Evolutionary conservation across 2,113 vertebrate genomes (phyloP).

Genomic region (Plestiodon gilberti): DNA sequence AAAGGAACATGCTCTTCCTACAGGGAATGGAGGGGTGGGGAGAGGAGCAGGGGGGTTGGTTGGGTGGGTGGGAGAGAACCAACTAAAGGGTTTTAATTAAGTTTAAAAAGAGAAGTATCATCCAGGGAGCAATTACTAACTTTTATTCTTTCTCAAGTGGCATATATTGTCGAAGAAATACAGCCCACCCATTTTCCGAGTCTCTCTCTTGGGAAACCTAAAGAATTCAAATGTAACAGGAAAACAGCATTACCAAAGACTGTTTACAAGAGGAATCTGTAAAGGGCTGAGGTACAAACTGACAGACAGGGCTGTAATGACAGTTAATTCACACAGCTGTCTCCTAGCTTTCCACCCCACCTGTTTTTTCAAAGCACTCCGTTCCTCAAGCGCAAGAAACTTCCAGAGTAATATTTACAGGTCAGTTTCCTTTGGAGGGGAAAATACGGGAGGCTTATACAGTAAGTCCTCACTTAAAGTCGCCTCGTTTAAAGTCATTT

Average conservation of each 20-base stretch:
- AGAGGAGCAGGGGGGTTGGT: constrained; percentile 20
- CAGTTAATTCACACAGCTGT: not conserved
- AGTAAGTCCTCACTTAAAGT: no score
- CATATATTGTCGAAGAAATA: not conserved
- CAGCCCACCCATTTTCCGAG: not conserved
- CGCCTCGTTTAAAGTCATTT: no score
- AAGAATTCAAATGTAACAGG: accelerated
- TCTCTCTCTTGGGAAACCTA: not conserved
- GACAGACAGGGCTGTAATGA: not conserved
- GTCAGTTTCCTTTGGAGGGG: not conserved
- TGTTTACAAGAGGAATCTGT: accelerated
- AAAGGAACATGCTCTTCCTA: constrained; percentile 42
- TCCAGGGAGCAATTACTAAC: constrained; percentile 45
- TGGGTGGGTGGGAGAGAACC: constrained; percentile 18
- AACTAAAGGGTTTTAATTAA: constrained; percentile 63
- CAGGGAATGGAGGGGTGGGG: not conserved
- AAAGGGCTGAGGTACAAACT: not conserved
- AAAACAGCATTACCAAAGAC: not conserved
- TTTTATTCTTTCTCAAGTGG: constrained; percentile 27
- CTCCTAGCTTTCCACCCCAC: not conserved
- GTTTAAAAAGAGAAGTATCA: constrained; percentile 52
- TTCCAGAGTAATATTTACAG: not conserved
- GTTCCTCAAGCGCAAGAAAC: not conserved
- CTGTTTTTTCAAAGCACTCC: not conserved
- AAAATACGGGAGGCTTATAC: not conserved